Evolutionary conservation across 2,113 vertebrate genomes (phyloP).

Genomic region (Nipponia nippon): DNA sequence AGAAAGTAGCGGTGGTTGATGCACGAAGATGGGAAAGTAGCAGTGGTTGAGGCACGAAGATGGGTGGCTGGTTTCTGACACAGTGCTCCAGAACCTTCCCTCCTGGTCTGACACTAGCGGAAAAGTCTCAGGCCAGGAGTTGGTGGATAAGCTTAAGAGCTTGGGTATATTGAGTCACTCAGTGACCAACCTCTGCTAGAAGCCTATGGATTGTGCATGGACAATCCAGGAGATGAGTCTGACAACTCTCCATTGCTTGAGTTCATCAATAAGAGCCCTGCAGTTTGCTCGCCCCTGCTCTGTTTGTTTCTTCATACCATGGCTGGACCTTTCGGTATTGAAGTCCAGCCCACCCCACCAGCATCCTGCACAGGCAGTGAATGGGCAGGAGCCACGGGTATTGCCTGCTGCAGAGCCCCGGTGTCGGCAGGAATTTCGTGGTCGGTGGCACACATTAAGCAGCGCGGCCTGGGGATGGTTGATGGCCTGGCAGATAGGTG

Average conservation of each 20-base stretch:
- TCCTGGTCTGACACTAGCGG: neutral
- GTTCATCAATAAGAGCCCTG: neutral
- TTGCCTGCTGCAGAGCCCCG: neutral
- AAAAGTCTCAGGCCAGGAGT: neutral
- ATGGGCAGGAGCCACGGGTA: neutral
- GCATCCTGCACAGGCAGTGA: neutral
- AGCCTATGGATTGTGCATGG: neutral
- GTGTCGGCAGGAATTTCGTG: accelerated
- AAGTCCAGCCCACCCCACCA: neutral
- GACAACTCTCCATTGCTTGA: neutral
- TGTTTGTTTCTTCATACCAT: neutral
- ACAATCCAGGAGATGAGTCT: neutral
- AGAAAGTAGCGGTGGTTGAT: neutral
- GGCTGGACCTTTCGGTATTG: neutral
- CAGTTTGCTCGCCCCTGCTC: neutral
- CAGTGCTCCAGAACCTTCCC: neutral
- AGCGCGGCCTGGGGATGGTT: neutral
- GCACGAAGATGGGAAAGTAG: too few relatives aligned
- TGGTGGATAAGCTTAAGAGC: neutral
- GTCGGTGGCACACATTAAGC: neutral
- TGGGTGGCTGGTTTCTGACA: neutral
- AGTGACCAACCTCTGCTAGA: neutral
- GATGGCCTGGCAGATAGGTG: neutral
- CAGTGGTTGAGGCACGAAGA: neutral
- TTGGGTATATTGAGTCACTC: neutral